A percentile compares a stretch with the other conserved stretches of the same genome.
phyloP scores from a whole-genome alignment of 1,140 invertebrate genomes.

The Ceratina australensis region DNA sequence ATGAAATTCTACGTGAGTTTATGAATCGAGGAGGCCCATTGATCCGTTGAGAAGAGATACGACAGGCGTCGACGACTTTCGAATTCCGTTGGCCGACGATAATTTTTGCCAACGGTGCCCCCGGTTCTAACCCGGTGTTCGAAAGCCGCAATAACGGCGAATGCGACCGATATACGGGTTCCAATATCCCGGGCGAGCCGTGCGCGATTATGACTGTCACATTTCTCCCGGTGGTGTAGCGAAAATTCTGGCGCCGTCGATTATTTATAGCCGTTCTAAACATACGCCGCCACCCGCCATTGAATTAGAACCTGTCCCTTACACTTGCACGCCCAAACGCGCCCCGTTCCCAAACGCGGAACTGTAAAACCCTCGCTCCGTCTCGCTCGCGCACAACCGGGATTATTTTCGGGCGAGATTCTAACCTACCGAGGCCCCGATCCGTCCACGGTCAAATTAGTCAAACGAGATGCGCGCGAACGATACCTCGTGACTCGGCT shows the following conservation, averaged over 20 bases:
- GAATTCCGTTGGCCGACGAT: neutral
- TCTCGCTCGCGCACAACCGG: neutral
- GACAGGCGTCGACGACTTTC: neutral
- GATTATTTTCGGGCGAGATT: constrained; percentile 37
- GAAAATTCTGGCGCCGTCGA: constrained; percentile 47
- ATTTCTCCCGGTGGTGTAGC: constrained; percentile 25
- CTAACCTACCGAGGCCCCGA: constrained; percentile 9
- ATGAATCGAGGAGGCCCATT: neutral
- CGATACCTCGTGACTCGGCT: neutral
- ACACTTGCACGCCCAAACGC: constrained; percentile 4
- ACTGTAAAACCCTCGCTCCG: neutral
- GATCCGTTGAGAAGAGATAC: neutral
- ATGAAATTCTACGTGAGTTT: no score
- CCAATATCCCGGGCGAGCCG: constrained; percentile 1
- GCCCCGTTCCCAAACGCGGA: neutral
- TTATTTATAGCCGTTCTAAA: constrained; percentile 49
- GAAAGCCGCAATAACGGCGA: neutral
- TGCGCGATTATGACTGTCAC: constrained; percentile 27
- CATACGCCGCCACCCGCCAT: constrained; percentile 13
- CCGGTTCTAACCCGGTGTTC: no score
- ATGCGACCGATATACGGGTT: neutral
- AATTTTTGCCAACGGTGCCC: neutral
- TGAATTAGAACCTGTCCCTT: constrained; percentile 44
- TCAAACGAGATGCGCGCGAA: constrained; percentile 15
- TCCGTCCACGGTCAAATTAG: constrained; percentile 38